Evolutionary conservation across 2,113 vertebrate species (phyloP).

Genomic region (Corythaixoides concolor): DNA sequence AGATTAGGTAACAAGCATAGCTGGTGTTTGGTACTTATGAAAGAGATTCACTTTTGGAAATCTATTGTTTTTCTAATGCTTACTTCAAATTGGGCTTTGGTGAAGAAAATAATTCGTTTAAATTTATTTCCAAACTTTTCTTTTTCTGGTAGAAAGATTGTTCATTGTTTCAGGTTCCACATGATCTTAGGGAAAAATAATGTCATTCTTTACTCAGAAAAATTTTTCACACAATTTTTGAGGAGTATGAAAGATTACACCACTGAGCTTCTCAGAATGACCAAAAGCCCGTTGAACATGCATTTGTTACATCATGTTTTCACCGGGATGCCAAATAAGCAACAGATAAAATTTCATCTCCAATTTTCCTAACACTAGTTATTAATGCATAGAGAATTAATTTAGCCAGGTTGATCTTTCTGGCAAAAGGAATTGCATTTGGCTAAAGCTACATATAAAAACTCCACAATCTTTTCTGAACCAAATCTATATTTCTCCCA

Average conservation of each 20-base stretch:
- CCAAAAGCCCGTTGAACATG: neutral
- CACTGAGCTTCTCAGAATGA: neutral
- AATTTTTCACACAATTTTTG: neutral
- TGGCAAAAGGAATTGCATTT: conserved; percentile 20
- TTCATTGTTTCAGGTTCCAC: neutral
- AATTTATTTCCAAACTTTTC: conserved; percentile 53
- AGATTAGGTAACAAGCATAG: neutral
- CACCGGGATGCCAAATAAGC: conserved; percentile 50
- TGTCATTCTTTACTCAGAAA: neutral
- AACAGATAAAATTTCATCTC: conserved; percentile 9
- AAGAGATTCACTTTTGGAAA: conserved; percentile 35
- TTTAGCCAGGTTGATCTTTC: conserved; percentile 52
- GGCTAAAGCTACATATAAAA: conserved; percentile 29
- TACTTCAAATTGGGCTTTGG: neutral
- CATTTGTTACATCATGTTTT: conserved; percentile 23
- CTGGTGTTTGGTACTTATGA: conserved; percentile 11
- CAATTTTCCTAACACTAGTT: conserved; percentile 50
- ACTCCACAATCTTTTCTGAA: neutral
- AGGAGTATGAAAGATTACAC: conserved; percentile 15
- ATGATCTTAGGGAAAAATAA: neutral
- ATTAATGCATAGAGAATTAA: conserved; percentile 43
- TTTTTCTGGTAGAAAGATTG: neutral
- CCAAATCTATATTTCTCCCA: neutral
- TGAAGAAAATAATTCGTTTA: conserved; percentile 33
- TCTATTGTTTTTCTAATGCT: neutral